Percentiles rank a stretch among this genome's conserved stretches.
phyloP scores from a whole-genome alignment of 2,797 vertebrate species.

The Rhinoraja longicauda region DNA sequence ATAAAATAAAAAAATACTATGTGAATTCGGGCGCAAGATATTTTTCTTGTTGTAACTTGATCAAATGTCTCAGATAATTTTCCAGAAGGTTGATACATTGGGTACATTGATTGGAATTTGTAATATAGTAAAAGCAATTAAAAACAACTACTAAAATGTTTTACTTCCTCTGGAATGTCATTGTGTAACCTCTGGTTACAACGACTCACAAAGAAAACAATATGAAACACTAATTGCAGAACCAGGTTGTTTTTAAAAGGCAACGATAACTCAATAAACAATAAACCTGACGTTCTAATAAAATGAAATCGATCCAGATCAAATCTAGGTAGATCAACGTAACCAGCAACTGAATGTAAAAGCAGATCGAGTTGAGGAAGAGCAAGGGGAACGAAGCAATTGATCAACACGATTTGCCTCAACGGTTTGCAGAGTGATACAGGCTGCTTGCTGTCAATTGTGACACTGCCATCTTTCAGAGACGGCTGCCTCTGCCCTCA shows the following conservation, averaged over 20 bases:
- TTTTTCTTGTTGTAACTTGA: neutral
- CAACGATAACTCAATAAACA: neutral
- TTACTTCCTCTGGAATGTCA: constrained; percentile 28
- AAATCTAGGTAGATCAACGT: neutral
- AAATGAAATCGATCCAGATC: neutral
- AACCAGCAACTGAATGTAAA: too few species aligned
- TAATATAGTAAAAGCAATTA: neutral
- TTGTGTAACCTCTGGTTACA: neutral
- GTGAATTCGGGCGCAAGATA: neutral
- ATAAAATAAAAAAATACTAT: neutral
- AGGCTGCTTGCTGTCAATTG: neutral
- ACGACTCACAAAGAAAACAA: neutral
- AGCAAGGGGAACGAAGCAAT: neutral
- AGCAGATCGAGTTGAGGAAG: neutral
- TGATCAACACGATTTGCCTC: neutral
- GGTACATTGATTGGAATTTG: neutral
- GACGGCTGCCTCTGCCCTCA: neutral
- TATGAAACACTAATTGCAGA: neutral
- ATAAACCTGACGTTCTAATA: neutral
- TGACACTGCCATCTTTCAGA: neutral
- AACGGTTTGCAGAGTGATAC: neutral
- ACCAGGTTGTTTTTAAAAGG: neutral
- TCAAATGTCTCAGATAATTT: neutral
- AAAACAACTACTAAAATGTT: neutral
- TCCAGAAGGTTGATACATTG: neutral